phyloP scores from a whole-genome alignment of 2,888 invertebrate genomes.

The Thysanoteuthis rhombus region DNA sequence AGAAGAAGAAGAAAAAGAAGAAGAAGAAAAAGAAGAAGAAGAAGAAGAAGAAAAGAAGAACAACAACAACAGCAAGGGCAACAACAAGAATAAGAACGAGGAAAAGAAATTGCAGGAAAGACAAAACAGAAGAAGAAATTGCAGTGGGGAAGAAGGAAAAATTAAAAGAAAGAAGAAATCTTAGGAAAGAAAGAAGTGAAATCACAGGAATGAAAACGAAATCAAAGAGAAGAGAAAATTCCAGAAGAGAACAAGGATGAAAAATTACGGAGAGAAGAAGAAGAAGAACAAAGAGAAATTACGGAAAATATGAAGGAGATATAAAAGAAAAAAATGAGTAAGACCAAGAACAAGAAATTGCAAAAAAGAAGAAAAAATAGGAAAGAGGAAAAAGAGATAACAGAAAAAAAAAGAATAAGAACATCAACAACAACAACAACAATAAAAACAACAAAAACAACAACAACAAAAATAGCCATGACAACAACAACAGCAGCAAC shows the following conservation, averaged over 20 bases:
- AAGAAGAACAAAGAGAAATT: background rate
- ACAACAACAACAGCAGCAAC: too few relatives aligned
- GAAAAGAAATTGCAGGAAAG: background rate
- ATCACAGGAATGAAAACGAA: background rate
- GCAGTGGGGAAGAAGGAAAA: background rate
- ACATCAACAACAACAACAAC: too few relatives aligned
- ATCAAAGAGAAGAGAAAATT: background rate
- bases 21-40: too few relatives aligned
- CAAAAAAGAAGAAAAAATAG: background rate
- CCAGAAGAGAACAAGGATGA: background rate
- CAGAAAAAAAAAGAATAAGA: too few relatives aligned
- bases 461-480: too few relatives aligned
- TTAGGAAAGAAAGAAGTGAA: background rate
- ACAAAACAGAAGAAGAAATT: too few relatives aligned
- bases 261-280: background rate
- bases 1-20: too few relatives aligned
- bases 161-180: background rate
- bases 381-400: too few relatives aligned
- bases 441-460: too few relatives aligned
- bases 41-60: too few relatives aligned
- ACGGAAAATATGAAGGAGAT: background rate
- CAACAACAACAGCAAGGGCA: too few relatives aligned
- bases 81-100: too few relatives aligned
- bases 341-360: background rate
- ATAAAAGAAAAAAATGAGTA: background rate